Percentiles rank a stretch among this genome's conserved stretches.
Evolutionary conservation across 2,113 vertebrate species (phyloP).

Genomic region (Phaethon lepturus): DNA sequence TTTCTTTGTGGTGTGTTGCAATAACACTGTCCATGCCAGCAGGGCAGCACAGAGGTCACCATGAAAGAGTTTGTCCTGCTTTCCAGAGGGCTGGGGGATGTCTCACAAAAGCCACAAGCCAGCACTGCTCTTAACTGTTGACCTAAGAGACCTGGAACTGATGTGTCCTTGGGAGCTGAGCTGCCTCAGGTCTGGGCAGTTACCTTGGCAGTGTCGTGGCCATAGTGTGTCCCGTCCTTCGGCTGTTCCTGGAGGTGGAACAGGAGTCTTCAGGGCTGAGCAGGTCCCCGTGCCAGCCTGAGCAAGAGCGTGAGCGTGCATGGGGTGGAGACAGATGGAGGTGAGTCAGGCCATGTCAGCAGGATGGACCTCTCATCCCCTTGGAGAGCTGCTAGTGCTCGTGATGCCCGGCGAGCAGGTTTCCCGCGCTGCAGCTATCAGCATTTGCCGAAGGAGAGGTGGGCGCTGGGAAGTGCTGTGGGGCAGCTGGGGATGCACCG

Average conservation of each 20-base stretch:
- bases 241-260: not conserved
- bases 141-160: not conserved
- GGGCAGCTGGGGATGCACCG: not conserved
- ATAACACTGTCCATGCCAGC: not conserved
- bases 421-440: rapidly evolving
- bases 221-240: not conserved
- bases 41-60: not conserved
- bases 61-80: not conserved
- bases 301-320: rapidly evolving
- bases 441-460: not conserved
- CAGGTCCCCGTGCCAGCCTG: not conserved
- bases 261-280: not conserved
- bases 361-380: not conserved
- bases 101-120: not conserved
- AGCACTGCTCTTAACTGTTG: not conserved
- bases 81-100: not conserved
- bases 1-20: constrained; percentile 4
- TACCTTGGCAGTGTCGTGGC: not conserved
- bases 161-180: not conserved
- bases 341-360: not conserved
- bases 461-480: not conserved
- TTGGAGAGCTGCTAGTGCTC: not conserved
- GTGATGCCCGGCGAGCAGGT: not conserved
- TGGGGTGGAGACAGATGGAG: not conserved
- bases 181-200: not conserved